Percentiles rank a stretch among this genome's conserved stretches.
Conservation (phyloP, 2,113 vertebrate genomes). For the Emydura subglobosa region DNA sequence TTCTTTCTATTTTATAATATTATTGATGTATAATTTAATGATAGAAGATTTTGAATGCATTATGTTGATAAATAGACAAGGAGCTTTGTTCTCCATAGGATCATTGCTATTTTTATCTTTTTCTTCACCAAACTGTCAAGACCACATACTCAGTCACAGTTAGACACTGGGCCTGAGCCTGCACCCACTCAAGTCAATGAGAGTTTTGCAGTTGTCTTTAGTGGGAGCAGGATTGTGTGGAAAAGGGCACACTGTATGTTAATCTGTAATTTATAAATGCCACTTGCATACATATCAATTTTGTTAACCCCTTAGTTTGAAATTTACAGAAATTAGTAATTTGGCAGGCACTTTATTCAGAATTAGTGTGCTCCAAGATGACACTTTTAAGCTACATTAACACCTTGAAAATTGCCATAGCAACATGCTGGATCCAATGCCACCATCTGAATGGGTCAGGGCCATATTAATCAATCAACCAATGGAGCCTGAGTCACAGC, state of each 20-base stretch:
- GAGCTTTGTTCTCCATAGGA: conserved; percentile 61
- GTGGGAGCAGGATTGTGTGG: conserved; percentile 28
- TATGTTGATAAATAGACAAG: conserved; percentile 62
- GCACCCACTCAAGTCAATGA: background rate
- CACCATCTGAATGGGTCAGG: conserved; percentile 3
- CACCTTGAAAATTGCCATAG: conserved; percentile 65
- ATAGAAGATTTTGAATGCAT: conserved; percentile 39
- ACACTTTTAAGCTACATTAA: conserved; percentile 65
- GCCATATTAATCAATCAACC: background rate
- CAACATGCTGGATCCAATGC: conserved; percentile 39
- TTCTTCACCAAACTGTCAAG: conserved; percentile 37
- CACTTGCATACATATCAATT: conserved; percentile 73
- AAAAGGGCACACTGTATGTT: background rate
- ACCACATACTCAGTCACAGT: conserved; percentile 42
- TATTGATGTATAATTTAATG: conserved; percentile 77
- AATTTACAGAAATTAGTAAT: conserved; percentile 64
- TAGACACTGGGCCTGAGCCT: conserved; percentile 23
- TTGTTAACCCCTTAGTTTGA: conserved; percentile 68
- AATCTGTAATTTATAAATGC: conserved; percentile 66
- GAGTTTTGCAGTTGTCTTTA: conserved; percentile 60
- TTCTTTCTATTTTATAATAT: conserved; percentile 23
- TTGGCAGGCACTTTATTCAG: conserved; percentile 66
- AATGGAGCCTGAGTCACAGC: background rate
- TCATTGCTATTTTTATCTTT: conserved; percentile 59
- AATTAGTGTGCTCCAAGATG: conserved; percentile 65